A percentile compares a stretch with the other conserved stretches of the same genome.
Evolutionary conservation across 2,888 invertebrate species (phyloP).

Genomic region (Junonia oenone): DNA sequence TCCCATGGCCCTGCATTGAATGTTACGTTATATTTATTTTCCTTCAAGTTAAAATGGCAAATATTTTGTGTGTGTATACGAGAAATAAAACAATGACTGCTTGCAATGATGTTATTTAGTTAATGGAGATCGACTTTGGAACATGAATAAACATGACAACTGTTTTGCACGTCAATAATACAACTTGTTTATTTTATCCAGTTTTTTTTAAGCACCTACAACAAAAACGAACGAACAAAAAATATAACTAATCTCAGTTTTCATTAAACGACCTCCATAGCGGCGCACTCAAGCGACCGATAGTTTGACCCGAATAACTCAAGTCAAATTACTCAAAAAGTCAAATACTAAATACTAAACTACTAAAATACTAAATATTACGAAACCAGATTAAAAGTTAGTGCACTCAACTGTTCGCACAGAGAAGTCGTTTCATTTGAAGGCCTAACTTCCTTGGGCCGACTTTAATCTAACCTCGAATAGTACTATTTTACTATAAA

Average conservation of each 20-base stretch:
- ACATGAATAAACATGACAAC: too few species aligned
- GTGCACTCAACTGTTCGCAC: not conserved
- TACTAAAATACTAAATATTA: conserved; percentile 2
- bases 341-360: too few species aligned
- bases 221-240: not conserved
- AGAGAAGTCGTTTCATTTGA: not conserved
- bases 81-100: too few species aligned
- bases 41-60: not conserved
- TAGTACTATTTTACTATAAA: not conserved
- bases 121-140: too few species aligned
- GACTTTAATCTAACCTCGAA: not conserved
- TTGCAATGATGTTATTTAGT: too few species aligned
- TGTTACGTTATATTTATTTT: not conserved
- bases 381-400: conserved; percentile 8
- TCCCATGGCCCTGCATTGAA: not conserved
- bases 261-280: not conserved
- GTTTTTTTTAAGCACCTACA: too few species aligned
- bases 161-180: too few species aligned
- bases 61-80: too few species aligned
- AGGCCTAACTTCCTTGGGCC: not conserved
- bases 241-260: conserved; percentile 1
- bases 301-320: conserved; percentile 4
- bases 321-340: too few species aligned
- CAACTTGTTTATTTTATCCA: too few species aligned
- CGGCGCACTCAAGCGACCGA: too few species aligned